A percentile compares a stretch with the other conserved stretches of the same genome.
Conservation (phyloP, 2,797 vertebrate genomes). For the Arctocebus calabarensis region DNA sequence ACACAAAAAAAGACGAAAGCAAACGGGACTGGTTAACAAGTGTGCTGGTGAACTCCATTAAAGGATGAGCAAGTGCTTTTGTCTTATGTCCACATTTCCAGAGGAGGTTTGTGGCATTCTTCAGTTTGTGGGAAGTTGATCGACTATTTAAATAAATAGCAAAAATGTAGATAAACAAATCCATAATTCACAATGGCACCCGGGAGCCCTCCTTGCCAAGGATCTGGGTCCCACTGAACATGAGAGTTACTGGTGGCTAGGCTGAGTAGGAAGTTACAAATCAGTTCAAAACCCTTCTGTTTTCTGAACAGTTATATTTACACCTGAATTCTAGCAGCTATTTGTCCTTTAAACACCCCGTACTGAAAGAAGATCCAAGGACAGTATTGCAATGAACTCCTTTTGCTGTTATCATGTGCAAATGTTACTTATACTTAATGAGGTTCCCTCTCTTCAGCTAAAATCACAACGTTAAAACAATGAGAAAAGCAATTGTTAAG, state of each 20-base stretch:
- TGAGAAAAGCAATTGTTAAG: constrained; percentile 85
- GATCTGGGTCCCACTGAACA: constrained; percentile 66
- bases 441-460: constrained; percentile 86
- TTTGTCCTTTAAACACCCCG: constrained; percentile 82
- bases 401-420: constrained; percentile 86
- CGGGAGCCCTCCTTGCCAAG: constrained; percentile 53
- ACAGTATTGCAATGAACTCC: constrained; percentile 82
- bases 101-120: constrained; percentile 82
- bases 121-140: constrained; percentile 86
- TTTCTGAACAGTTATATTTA: constrained; percentile 68
- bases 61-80: constrained; percentile 85
- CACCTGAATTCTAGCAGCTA: constrained; percentile 74
- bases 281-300: constrained; percentile 62
- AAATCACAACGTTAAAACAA: constrained; percentile 87
- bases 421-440: constrained; percentile 83
- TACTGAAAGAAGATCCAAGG: constrained; percentile 83
- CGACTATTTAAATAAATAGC: constrained; percentile 88
- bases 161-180: constrained; percentile 85
- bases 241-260: constrained; percentile 56
- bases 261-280: constrained; percentile 63
- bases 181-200: constrained; percentile 75
- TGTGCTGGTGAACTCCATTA: constrained; percentile 89
- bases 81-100: constrained; percentile 85
- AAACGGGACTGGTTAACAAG: constrained; percentile 84
- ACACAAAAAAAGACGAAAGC: constrained; percentile 85